These are phyloP conservation scores for Epiblema foenella DNA, from an alignment of 2,888 invertebrate species.

Conservation along the genomic window DNA sequence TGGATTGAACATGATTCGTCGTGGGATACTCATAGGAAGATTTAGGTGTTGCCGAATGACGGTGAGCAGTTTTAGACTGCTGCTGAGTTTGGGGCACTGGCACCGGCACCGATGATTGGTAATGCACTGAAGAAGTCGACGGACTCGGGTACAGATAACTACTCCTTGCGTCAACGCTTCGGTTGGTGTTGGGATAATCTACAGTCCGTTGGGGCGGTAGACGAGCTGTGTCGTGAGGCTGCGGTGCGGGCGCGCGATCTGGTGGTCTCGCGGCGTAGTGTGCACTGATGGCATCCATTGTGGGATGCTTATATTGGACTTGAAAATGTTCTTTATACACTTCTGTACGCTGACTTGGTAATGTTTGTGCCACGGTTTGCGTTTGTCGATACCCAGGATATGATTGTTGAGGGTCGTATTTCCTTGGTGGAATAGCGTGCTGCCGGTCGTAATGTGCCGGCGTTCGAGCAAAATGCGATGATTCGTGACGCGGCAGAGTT, in stretches of 20 bases:
- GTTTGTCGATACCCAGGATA: slow-evolving; percentile 77
- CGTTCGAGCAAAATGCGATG: slow-evolving; percentile 66
- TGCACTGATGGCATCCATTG: slow-evolving; percentile 63
- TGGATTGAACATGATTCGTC: slow-evolving; percentile 68
- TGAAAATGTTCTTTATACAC: slow-evolving; percentile 59
- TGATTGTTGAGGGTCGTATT: slow-evolving; percentile 77
- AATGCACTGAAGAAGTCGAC: slow-evolving; percentile 72
- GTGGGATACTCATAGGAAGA: slow-evolving; percentile 68
- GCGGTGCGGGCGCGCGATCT: slow-evolving; percentile 67
- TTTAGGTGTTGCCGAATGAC: slow-evolving; percentile 66
- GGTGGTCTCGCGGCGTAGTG: slow-evolving; percentile 67
- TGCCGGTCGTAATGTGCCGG: slow-evolving; percentile 73
- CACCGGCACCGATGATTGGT: slow-evolving; percentile 60
- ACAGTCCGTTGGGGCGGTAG: slow-evolving; percentile 58
- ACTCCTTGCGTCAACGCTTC: slow-evolving; percentile 64
- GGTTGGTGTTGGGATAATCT: slow-evolving; percentile 66
- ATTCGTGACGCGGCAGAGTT: slow-evolving; percentile 66
- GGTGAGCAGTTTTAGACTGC: slow-evolving; percentile 63
- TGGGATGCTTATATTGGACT: slow-evolving; percentile 68
- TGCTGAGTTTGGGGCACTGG: slow-evolving; percentile 67
- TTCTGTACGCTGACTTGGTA: slow-evolving; percentile 70
- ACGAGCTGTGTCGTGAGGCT: slow-evolving; percentile 65
- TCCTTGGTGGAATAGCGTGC: slow-evolving; percentile 68
- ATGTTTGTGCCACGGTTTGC: slow-evolving; percentile 61
- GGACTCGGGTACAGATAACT: slow-evolving; percentile 70